A percentile compares a stretch with the other conserved stretches of the same genome.
phyloP scores from a whole-genome alignment of 1,140 invertebrate species.

The Camponotus floridanus region DNA sequence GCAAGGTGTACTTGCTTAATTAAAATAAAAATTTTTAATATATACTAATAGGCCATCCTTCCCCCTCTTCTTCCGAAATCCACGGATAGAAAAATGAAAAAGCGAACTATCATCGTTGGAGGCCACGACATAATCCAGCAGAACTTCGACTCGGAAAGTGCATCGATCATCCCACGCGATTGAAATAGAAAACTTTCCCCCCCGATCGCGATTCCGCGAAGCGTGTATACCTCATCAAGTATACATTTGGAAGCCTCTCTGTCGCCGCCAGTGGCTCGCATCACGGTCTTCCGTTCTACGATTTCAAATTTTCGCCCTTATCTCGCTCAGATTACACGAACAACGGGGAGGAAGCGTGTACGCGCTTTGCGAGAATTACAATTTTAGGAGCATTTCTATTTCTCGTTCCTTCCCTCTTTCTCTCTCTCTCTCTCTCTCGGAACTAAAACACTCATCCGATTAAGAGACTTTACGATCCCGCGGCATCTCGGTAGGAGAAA shows the following conservation, averaged over 20 bases:
- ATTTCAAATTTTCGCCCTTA: slow-evolving; percentile 30
- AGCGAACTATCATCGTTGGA: neutral
- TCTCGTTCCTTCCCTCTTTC: slow-evolving; percentile 46
- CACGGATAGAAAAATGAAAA: slow-evolving; percentile 27
- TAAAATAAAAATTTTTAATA: slow-evolving; percentile 17
- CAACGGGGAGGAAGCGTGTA: slow-evolving; percentile 16
- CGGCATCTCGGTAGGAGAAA: slow-evolving; percentile 58
- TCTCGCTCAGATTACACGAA: slow-evolving; percentile 10
- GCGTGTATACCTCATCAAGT: slow-evolving; percentile 61
- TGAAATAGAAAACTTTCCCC: slow-evolving; percentile 62
- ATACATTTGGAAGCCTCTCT: slow-evolving; percentile 43
- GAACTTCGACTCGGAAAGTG: slow-evolving; percentile 41
- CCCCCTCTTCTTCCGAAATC: neutral
- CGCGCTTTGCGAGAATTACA: slow-evolving; percentile 58
- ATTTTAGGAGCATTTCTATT: slow-evolving; percentile 78
- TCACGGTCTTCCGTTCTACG: neutral
- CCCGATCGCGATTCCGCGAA: slow-evolving; percentile 50
- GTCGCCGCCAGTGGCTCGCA: neutral
- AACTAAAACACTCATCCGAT: slow-evolving; percentile 76
- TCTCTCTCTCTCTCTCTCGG: slow-evolving; percentile 26
- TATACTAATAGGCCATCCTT: neutral
- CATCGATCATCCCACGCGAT: slow-evolving; percentile 47
- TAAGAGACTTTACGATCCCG: slow-evolving; percentile 79
- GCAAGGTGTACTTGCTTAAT: neutral
- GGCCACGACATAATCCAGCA: slow-evolving; percentile 29